Conservation (phyloP, 2,797 vertebrate species). For the Bryconaethiops microstoma region DNA sequence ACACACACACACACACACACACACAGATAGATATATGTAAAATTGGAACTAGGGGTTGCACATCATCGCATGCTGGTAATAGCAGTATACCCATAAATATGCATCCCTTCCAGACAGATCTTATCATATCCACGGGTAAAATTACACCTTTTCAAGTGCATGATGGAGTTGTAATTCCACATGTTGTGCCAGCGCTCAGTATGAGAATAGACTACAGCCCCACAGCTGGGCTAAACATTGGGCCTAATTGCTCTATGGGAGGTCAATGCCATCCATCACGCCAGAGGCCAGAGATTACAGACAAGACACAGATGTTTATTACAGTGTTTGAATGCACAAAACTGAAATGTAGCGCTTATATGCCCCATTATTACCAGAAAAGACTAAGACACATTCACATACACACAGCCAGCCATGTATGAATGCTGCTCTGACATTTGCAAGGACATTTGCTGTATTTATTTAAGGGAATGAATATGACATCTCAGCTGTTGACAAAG, state of each 20-base stretch:
- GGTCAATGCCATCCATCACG: constrained; percentile 72
- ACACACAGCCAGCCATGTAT: constrained; percentile 4
- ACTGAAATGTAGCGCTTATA: neutral
- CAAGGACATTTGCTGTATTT: constrained; percentile 28
- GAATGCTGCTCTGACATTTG: neutral
- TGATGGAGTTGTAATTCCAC: constrained; percentile 62
- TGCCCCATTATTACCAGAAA: constrained; percentile 9
- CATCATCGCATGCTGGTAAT: constrained; percentile 49
- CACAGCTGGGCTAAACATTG: constrained; percentile 56
- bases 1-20: neutral
- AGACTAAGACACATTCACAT: constrained; percentile 12
- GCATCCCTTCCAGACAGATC: constrained; percentile 51
- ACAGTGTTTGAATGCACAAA: constrained; percentile 53
- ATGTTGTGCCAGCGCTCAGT: constrained; percentile 44
- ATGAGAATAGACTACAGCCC: constrained; percentile 51
- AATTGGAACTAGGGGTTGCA: constrained; percentile 44
- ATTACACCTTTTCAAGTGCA: constrained; percentile 58
- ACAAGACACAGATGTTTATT: constrained; percentile 59
- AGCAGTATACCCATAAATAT: constrained; percentile 55
- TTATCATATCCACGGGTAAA: constrained; percentile 62
- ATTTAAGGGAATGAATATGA: neutral
- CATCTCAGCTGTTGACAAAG: neutral
- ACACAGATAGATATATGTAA: constrained; percentile 2
- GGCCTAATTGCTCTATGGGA: constrained; percentile 67
- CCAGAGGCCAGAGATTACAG: constrained; percentile 62